Evolutionary conservation across 2,888 invertebrate species (phyloP).

Genomic region (Hydroisotoma schaefferi): DNA sequence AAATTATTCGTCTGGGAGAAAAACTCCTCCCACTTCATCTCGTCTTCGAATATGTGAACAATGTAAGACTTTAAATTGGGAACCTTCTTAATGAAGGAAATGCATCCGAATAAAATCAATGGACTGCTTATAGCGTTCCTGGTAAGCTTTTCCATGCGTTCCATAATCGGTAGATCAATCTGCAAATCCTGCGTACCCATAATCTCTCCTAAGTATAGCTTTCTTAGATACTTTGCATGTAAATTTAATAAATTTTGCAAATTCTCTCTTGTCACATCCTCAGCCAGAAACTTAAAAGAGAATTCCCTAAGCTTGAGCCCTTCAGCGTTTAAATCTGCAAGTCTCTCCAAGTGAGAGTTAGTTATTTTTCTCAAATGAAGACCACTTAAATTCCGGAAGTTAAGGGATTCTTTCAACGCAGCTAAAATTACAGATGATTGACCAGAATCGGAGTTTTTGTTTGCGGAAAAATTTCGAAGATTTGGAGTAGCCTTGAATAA

Average conservation of each 20-base stretch:
- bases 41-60: conserved; percentile 37
- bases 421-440: conserved; percentile 22
- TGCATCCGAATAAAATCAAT: conserved; percentile 32
- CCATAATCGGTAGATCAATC: conserved; percentile 34
- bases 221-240: conserved; percentile 30
- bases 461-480: conserved; percentile 26
- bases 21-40: conserved; percentile 34
- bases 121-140: conserved; percentile 34
- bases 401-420: conserved; percentile 25
- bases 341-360: conserved; percentile 18
- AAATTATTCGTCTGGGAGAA: conserved; percentile 32
- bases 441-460: conserved; percentile 21
- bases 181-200: conserved; percentile 27
- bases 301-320: conserved; percentile 32
- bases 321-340: conserved; percentile 25
- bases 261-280: conserved; percentile 27
- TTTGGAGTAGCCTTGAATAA: conserved; percentile 31
- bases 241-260: conserved; percentile 26
- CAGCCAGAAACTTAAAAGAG: conserved; percentile 32
- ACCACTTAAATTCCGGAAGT: conserved; percentile 21
- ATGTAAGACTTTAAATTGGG: conserved; percentile 28
- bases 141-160: conserved; percentile 27
- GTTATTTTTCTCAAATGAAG: conserved; percentile 34
- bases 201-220: conserved; percentile 34
- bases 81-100: conserved; percentile 20